These are phyloP conservation scores for Callospermophilus lateralis DNA, from an alignment of 2,113 vertebrate genomes.

Conservation along the genomic window DNA sequence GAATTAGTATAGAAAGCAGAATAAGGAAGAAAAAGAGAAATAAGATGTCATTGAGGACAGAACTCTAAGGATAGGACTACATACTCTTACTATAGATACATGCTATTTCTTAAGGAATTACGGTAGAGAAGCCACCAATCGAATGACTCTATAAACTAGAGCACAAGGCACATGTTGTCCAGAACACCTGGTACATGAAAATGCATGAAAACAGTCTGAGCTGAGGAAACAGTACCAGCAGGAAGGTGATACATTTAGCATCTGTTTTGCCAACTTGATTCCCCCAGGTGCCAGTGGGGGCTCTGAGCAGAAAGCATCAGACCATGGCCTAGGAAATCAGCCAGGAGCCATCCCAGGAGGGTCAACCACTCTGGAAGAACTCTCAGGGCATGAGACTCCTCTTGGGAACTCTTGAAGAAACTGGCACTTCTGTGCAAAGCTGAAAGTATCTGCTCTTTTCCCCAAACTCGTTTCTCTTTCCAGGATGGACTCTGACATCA, in stretches of 20 bases:
- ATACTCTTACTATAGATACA: background rate
- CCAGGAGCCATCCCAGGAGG: background rate
- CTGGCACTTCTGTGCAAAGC: background rate
- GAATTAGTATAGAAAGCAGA: background rate
- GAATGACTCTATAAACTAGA: background rate
- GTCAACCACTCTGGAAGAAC: background rate
- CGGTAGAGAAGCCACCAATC: background rate
- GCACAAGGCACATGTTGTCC: background rate
- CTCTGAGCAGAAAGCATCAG: conserved; percentile 5
- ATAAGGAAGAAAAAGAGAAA: background rate
- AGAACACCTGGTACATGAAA: conserved; percentile 30
- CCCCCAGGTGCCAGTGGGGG: background rate
- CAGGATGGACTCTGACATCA: background rate
- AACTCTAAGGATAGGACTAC: background rate
- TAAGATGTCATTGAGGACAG: background rate
- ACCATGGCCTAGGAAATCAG: conserved; percentile 30
- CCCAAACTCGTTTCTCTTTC: background rate
- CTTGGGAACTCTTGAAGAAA: background rate
- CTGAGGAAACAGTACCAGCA: background rate
- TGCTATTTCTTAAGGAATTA: background rate
- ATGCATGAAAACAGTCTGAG: background rate
- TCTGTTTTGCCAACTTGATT: background rate
- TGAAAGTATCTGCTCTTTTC: background rate
- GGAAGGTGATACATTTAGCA: conserved; percentile 10
- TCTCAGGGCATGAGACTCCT: background rate